phyloP scores from a whole-genome alignment of 1,140 invertebrate genomes.

The Bombus consobrinus region DNA sequence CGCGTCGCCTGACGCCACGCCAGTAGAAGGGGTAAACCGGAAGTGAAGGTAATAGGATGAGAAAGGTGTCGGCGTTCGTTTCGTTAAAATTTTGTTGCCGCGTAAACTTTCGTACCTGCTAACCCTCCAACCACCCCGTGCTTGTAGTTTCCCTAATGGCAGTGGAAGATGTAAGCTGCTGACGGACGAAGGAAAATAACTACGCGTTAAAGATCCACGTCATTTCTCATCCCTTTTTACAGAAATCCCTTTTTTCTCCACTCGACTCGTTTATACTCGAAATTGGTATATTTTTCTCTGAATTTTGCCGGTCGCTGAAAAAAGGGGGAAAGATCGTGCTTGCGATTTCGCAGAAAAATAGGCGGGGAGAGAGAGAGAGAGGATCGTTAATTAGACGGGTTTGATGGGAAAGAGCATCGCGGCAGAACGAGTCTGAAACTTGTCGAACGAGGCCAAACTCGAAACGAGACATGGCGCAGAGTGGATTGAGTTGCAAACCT shows the following conservation, averaged over 20 bases:
- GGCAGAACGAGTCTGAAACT: not conserved
- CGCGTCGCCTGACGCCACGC: not conserved
- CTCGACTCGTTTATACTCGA: no score
- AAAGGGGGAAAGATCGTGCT: not conserved
- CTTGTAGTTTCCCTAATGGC: constrained; percentile 23
- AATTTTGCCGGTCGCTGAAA: not conserved
- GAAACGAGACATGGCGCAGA: not conserved
- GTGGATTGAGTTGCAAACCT: constrained; percentile 29
- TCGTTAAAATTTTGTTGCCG: constrained; percentile 57
- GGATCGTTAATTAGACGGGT: constrained; percentile 23
- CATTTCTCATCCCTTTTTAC: not conserved
- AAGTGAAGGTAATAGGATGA: constrained; percentile 45
- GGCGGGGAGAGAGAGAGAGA: no score
- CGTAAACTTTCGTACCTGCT: constrained; percentile 46
- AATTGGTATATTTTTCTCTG: no score
- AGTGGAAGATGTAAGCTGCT: constrained; percentile 33
- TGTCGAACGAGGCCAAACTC: constrained; percentile 25
- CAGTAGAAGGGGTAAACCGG: not conserved
- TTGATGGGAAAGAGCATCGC: constrained; percentile 33
- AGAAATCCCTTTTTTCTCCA: not conserved
- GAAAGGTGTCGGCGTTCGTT: constrained; percentile 49
- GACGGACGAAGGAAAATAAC: constrained; percentile 15
- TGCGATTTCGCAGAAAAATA: not conserved
- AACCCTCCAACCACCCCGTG: not conserved
- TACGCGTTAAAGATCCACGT: constrained; percentile 5